Percentiles rank a stretch among this genome's conserved stretches.
phyloP scores from a whole-genome alignment of 2,797 vertebrate species.

The Odontamblyopus rebecca region DNA sequence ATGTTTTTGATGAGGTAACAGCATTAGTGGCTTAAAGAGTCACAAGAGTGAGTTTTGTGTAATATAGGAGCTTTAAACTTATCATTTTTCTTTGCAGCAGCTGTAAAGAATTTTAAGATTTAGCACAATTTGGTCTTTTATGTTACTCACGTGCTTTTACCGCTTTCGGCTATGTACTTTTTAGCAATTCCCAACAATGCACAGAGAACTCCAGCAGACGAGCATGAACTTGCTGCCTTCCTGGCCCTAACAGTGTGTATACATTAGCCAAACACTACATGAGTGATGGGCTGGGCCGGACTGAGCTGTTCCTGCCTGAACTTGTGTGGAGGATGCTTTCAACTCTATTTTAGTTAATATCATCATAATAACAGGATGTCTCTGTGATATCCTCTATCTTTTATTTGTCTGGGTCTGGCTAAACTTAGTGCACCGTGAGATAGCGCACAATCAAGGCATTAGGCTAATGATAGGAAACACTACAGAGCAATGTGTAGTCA shows the following conservation, averaged over 20 bases:
- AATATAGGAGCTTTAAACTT: too few species aligned
- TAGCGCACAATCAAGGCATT: constrained; percentile 2
- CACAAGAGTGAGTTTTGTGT: too few species aligned
- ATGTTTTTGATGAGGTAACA: too few species aligned
- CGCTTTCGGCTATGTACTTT: constrained; percentile 5
- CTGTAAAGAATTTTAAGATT: not conserved
- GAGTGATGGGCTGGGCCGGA: constrained; percentile 38
- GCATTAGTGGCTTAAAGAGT: too few species aligned
- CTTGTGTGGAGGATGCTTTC: constrained; percentile 53
- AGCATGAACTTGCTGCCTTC: constrained; percentile 4
- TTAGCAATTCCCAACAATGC: constrained; percentile 4
- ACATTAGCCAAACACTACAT: constrained; percentile 10
- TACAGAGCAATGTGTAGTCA: not conserved
- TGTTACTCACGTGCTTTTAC: not conserved
- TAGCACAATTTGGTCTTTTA: constrained; percentile 9
- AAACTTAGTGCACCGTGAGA: not conserved
- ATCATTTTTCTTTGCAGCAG: not conserved
- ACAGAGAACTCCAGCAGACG: not conserved
- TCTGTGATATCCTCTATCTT: constrained; percentile 7
- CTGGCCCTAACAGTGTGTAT: constrained; percentile 1
- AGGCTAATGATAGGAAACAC: not conserved
- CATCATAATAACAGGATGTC: constrained; percentile 16
- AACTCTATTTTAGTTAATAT: constrained; percentile 42
- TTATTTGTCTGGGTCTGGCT: constrained; percentile 1
- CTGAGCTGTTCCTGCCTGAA: constrained; percentile 16